phyloP scores from a whole-genome alignment of 2,797 vertebrate species.

The Lepidocolaptes lacrymiger region DNA sequence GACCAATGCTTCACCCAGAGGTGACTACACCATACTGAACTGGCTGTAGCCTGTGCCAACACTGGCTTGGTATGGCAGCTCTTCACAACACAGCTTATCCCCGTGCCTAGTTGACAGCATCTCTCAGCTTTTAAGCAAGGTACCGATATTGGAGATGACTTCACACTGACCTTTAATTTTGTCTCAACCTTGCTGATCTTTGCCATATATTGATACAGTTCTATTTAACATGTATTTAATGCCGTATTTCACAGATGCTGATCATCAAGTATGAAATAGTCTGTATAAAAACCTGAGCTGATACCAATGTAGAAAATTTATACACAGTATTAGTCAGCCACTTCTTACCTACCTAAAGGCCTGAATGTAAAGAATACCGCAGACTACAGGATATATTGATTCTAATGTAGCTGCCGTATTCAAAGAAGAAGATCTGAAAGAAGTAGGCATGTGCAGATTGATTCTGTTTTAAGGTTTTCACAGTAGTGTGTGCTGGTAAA shows the following conservation, averaged over 20 bases:
- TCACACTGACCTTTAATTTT: background rate
- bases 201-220: background rate
- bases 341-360: background rate
- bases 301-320: background rate
- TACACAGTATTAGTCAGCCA: background rate
- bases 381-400: background rate
- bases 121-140: background rate
- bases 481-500: background rate
- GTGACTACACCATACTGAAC: background rate
- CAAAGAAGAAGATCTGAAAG: background rate
- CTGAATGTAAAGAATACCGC: background rate
- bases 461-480: background rate
- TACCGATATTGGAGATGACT: background rate
- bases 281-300: background rate
- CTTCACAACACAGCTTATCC: background rate
- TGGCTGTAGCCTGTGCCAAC: background rate
- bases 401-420: background rate
- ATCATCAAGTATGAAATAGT: background rate
- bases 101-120: too few relatives aligned
- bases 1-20: background rate
- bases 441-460: background rate
- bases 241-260: background rate
- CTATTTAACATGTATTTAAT: background rate
- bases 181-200: background rate
- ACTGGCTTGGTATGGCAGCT: fast-evolving